Percentiles rank a stretch among this genome's conserved stretches.
phyloP scores from a whole-genome alignment of 2,797 vertebrate genomes.

The Siniperca obscura region DNA sequence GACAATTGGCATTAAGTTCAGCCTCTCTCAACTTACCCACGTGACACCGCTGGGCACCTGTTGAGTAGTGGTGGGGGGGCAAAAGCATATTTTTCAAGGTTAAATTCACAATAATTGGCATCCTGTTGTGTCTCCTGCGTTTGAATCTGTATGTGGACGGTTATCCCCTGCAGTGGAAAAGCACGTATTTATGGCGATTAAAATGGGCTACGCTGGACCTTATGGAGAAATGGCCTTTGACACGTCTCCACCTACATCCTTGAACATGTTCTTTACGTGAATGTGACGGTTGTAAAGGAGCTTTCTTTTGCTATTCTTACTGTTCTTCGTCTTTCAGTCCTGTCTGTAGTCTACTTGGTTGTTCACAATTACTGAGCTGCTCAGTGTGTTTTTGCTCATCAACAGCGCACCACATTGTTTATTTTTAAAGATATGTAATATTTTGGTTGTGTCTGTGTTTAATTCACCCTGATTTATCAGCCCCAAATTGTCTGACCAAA shows the following conservation, averaged over 20 bases:
- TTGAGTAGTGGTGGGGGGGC: no score
- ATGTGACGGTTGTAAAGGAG: background rate
- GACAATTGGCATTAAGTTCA: background rate
- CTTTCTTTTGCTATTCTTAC: background rate
- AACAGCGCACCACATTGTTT: background rate
- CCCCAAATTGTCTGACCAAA: background rate
- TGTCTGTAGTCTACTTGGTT: background rate
- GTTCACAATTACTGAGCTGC: background rate
- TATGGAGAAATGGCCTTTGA: background rate
- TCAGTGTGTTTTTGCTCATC: background rate
- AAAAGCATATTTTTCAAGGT: background rate
- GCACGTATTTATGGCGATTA: background rate
- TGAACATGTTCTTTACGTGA: background rate
- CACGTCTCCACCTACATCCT: background rate
- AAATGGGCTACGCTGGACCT: background rate
- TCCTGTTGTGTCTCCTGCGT: slow-evolving; percentile 25
- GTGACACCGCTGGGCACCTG: background rate
- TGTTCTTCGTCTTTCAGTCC: background rate
- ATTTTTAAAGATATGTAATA: background rate
- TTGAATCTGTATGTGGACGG: slow-evolving; percentile 2
- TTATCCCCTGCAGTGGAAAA: slow-evolving; percentile 9
- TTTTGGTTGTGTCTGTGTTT: background rate
- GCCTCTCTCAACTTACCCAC: no score
- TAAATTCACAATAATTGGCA: slow-evolving; percentile 29
- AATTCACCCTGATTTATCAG: background rate